Evolutionary conservation across 2,888 invertebrate species (phyloP).

Genomic region (Strigamia crassipes): DNA sequence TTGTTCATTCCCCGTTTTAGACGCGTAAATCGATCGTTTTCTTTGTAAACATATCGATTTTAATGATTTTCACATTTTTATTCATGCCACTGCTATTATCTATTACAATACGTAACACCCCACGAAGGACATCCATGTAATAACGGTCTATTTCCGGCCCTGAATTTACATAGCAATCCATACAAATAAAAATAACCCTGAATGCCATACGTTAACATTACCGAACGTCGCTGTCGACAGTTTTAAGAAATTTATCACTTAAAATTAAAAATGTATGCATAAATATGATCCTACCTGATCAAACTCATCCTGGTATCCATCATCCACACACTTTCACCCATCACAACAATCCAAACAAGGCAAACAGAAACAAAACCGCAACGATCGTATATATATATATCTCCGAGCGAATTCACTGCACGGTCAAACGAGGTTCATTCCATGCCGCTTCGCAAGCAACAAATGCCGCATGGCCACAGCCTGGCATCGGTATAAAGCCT

Average conservation of each 20-base stretch:
- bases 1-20: not conserved
- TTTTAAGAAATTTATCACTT: not conserved
- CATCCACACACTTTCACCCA: constrained; percentile 26
- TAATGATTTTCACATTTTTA: too few species aligned
- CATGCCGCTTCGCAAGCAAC: not conserved
- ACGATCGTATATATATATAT: not conserved
- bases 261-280: not conserved
- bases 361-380: not conserved
- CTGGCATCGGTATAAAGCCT: constrained; percentile 28
- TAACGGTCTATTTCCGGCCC: too few species aligned
- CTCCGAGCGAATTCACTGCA: not conserved
- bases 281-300: constrained; percentile 28
- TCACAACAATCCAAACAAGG: not conserved
- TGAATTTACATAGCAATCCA: too few species aligned
- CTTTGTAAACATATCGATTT: not conserved
- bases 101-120: too few species aligned
- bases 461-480: constrained; percentile 34
- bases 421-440: constrained; percentile 1
- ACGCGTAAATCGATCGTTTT: not conserved
- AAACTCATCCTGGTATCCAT: constrained; percentile 6
- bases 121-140: too few species aligned
- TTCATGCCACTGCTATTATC: too few species aligned
- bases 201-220: not conserved
- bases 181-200: not conserved
- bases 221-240: not conserved